Percentiles rank a stretch among this genome's conserved stretches.
Conservation (phyloP, 1,140 invertebrate genomes). For the Caenorhabditis remanei region DNA sequence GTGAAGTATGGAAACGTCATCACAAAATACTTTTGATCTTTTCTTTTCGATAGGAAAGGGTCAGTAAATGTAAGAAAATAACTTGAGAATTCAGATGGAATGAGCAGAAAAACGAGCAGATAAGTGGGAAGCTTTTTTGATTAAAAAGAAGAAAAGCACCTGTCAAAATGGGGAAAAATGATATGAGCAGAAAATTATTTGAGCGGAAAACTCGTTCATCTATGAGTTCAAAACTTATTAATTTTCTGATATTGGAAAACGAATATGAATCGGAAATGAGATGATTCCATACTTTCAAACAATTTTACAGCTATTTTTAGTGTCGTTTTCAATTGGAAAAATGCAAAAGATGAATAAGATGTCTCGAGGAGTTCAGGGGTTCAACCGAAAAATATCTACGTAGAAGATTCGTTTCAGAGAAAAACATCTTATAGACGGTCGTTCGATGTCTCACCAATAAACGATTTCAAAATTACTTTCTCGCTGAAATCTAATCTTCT, state of each 20-base stretch:
- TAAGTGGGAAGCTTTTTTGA: not conserved
- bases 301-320: conserved; percentile 31
- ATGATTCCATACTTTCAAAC: conserved; percentile 31
- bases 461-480: no score
- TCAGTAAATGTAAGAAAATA: not conserved
- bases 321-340: not conserved
- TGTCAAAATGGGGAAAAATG: not conserved
- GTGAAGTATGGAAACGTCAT: conserved; percentile 17
- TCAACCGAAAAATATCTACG: no score
- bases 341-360: not conserved
- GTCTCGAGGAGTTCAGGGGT: not conserved
- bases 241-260: conserved; percentile 7
- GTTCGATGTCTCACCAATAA: no score
- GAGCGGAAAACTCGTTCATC: conserved; percentile 14
- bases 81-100: not conserved
- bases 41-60: not conserved
- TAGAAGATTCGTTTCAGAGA: no score
- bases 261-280: conserved; percentile 39
- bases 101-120: not conserved
- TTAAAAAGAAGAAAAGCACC: not conserved
- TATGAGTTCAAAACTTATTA: not conserved
- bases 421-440: no score
- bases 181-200: not conserved
- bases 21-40: not conserved
- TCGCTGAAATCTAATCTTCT: no score